Evolutionary conservation across 2,113 vertebrate species (phyloP).

Genomic region (Fregata magnificens): DNA sequence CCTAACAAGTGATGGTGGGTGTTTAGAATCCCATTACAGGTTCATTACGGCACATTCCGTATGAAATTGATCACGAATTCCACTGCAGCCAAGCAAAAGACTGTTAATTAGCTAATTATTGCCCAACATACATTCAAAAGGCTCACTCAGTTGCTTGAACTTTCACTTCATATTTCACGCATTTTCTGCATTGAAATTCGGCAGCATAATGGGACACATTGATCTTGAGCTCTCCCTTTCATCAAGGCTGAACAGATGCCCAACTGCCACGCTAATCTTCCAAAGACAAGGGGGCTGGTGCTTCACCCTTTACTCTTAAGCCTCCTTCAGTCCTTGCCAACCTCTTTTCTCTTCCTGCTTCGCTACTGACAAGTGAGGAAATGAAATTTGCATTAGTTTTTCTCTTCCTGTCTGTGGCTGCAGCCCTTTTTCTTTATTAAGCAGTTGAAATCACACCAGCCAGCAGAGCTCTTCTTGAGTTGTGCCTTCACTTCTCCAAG

Average conservation of each 20-base stretch:
- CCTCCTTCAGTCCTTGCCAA: neutral
- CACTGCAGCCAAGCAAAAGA: conserved; percentile 25
- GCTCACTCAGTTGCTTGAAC: neutral
- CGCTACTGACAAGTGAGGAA: rapidly evolving
- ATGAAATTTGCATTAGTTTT: neutral
- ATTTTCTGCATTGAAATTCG: neutral
- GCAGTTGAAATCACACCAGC: neutral
- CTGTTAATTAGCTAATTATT: conserved; percentile 63
- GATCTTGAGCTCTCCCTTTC: neutral
- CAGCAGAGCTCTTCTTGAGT: neutral
- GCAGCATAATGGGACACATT: neutral
- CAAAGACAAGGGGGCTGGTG: neutral
- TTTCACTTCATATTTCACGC: neutral
- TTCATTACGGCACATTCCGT: neutral
- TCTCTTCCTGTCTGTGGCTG: neutral
- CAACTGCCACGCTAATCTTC: neutral
- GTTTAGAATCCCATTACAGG: neutral
- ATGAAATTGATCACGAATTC: neutral
- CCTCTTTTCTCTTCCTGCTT: neutral
- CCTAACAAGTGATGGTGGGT: neutral
- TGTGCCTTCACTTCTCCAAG: neutral
- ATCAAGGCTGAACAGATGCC: neutral
- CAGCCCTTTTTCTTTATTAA: neutral
- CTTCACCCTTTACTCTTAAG: neutral
- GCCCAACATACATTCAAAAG: neutral